phyloP scores from a whole-genome alignment of 1,140 invertebrate genomes.

The Leptestheria dahalacensis region DNA sequence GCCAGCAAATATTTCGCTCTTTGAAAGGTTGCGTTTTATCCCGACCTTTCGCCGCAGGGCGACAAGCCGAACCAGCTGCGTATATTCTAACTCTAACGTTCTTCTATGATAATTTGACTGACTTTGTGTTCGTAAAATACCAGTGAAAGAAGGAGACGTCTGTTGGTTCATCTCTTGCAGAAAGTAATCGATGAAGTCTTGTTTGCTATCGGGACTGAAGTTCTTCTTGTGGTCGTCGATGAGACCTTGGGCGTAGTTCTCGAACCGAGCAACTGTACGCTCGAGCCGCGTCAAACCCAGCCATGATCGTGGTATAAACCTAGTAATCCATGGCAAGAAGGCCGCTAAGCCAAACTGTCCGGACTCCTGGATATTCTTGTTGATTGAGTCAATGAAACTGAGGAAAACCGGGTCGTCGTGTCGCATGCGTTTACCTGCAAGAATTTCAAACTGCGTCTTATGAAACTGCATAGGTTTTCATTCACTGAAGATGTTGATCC shows the following conservation, averaged over 20 bases:
- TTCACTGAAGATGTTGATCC: no score
- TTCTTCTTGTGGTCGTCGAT: constrained; percentile 53
- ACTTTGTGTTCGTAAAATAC: neutral
- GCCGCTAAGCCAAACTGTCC: neutral
- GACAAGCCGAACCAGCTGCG: no score
- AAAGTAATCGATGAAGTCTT: constrained; percentile 76
- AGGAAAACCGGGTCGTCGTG: constrained; percentile 24
- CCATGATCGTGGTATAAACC: constrained; percentile 19
- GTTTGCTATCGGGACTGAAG: constrained; percentile 41
- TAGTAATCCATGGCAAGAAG: constrained; percentile 6
- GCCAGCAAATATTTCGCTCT: no score
- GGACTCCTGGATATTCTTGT: neutral
- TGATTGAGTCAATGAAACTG: constrained; percentile 2
- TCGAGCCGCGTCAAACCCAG: constrained; percentile 38
- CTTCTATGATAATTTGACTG: neutral
- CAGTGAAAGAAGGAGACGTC: constrained; percentile 10
- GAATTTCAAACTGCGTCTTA: no score
- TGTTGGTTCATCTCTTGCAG: constrained; percentile 34
- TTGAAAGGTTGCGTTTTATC: no score
- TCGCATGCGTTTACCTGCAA: constrained; percentile 30
- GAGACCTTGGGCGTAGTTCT: constrained; percentile 44
- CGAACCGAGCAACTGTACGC: constrained; percentile 31
- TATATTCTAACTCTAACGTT: no score
- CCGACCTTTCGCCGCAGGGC: no score
- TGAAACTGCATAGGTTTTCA: no score